Conservation (phyloP, 2,888 invertebrate species). For the Prosapia bicincta region DNA sequence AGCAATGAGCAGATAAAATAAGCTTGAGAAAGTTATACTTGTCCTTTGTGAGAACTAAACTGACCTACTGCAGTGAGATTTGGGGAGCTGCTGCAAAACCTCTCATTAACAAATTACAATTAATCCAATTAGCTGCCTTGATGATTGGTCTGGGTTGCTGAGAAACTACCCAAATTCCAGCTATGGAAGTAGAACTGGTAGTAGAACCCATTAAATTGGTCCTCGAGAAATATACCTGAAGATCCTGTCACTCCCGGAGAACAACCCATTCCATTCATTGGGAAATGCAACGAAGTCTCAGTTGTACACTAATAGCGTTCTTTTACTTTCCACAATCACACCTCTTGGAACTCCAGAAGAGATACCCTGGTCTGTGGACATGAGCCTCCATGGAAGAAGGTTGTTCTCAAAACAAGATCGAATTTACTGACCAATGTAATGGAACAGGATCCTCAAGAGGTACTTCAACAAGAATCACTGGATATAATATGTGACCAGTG, state of each 20-base stretch:
- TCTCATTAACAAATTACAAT: neutral
- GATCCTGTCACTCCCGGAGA: neutral
- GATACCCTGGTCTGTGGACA: no score
- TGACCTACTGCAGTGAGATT: no score
- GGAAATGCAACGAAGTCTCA: neutral
- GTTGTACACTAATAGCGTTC: neutral
- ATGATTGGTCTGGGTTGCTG: neutral
- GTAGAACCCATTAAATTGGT: neutral
- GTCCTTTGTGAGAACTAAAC: no score
- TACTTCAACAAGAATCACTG: neutral
- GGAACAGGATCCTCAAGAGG: neutral
- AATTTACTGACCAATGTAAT: neutral
- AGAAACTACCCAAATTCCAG: neutral
- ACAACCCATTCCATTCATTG: neutral
- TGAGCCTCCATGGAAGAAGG: neutral
- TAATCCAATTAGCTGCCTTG: neutral
- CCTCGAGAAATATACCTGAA: neutral
- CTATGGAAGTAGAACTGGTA: neutral
- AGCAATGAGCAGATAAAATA: neutral
- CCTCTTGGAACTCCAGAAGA: neutral
- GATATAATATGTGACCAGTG: neutral
- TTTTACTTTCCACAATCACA: neutral
- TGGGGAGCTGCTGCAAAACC: neutral
- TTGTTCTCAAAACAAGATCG: neutral
- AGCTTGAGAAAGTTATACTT: neutral